phyloP scores from a whole-genome alignment of 2,888 invertebrate genomes.

The Pristionchus japonicus region DNA sequence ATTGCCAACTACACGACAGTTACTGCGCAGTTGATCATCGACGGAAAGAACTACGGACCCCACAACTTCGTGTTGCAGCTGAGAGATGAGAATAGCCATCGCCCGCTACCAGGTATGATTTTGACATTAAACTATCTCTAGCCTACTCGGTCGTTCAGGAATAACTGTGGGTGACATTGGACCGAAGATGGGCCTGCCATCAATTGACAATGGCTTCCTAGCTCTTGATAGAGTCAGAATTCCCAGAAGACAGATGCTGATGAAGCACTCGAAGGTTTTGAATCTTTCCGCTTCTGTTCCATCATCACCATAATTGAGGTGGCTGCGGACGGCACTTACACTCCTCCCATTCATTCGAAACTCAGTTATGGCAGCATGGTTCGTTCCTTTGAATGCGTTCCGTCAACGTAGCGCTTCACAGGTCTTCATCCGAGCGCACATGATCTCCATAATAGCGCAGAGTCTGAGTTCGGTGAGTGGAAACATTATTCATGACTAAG shows the following conservation, averaged over 20 bases:
- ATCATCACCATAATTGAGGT: conserved; percentile 42
- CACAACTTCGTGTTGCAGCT: conserved; percentile 2
- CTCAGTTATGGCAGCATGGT: conserved; percentile 93
- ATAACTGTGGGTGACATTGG: conserved; percentile 95
- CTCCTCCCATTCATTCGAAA: conserved; percentile 87
- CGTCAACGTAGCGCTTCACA: neutral
- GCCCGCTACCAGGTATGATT: conserved; percentile 77
- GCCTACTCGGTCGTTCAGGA: too few species aligned
- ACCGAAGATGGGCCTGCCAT: conserved; percentile 91
- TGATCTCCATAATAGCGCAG: conserved; percentile 85
- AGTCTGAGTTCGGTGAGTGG: conserved; percentile 78
- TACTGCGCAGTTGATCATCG: conserved; percentile 81
- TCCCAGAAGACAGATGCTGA: conserved; percentile 89
- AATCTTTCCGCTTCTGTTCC: neutral
- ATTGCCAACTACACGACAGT: conserved; percentile 81
- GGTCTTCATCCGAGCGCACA: conserved; percentile 86
- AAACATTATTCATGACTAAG: too few species aligned
- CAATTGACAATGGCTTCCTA: conserved; percentile 92
- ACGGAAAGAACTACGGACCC: conserved; percentile 79
- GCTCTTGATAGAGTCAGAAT: conserved; percentile 89
- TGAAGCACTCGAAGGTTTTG: conserved; percentile 90
- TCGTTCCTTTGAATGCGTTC: conserved; percentile 55
- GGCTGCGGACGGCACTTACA: conserved; percentile 86
- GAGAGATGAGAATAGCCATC: neutral
- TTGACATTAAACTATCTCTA: too few species aligned